A percentile compares a stretch with the other conserved stretches of the same genome.
These are phyloP conservation scores for Epiperipatus broadwayi DNA, from an alignment of 2,888 invertebrate species.

Conservation along the genomic window DNA sequence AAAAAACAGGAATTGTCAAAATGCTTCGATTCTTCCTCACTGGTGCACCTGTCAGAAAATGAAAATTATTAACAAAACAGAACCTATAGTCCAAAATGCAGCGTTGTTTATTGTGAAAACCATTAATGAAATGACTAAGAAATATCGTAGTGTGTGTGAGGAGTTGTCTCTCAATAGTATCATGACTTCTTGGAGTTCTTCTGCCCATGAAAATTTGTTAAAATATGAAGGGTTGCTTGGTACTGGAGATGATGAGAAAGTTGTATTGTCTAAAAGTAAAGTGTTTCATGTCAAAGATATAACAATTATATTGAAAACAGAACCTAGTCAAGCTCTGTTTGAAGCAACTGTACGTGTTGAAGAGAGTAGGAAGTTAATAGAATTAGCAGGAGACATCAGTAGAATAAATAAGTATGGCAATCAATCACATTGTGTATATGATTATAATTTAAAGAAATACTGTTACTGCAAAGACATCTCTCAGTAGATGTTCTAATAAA, in stretches of 20 bases:
- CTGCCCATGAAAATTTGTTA: too few species aligned
- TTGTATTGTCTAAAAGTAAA: constrained; percentile 24
- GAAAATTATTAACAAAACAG: background rate
- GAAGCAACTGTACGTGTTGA: constrained; percentile 51
- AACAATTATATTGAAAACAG: constrained; percentile 41
- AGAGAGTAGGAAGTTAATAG: constrained; percentile 24
- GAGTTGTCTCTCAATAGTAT: constrained; percentile 41
- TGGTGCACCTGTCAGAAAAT: constrained; percentile 55
- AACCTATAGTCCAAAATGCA: constrained; percentile 5
- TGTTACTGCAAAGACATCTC: constrained; percentile 25
- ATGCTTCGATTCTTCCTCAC: constrained; percentile 56
- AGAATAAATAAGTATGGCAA: constrained; percentile 29
- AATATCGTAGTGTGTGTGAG: constrained; percentile 40
- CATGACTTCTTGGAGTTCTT: too few species aligned
- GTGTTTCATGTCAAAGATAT: constrained; percentile 19
- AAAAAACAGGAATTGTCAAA: constrained; percentile 47
- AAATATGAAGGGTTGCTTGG: too few species aligned
- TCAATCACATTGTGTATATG: constrained; percentile 27
- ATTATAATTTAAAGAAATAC: constrained; percentile 23
- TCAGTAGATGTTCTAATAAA: too few species aligned
- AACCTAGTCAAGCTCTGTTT: constrained; percentile 50
- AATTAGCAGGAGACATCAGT: constrained; percentile 42
- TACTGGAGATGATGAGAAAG: constrained; percentile 47
- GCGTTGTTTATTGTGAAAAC: constrained; percentile 40
- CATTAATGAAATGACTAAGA: constrained; percentile 43